Percentiles rank a stretch among this genome's conserved stretches.
Conservation (phyloP, 2,888 invertebrate species). For the Polymixis lichenea region DNA sequence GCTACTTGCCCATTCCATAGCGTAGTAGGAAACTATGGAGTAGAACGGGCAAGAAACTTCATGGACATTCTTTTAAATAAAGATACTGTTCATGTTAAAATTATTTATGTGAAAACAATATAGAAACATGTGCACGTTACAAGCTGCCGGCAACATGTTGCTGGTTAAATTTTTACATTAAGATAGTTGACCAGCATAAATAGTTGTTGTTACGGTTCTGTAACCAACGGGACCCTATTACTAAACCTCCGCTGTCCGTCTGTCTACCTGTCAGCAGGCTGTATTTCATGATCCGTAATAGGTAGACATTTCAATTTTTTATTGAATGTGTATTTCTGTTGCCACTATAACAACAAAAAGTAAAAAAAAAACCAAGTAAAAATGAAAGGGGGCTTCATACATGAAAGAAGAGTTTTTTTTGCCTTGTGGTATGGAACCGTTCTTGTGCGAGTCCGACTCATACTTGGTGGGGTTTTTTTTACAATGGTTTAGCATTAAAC, state of each 20-base stretch:
- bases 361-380: too few species aligned
- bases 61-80: not conserved
- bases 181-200: not conserved
- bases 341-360: too few species aligned
- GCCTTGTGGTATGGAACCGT: too few species aligned
- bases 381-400: too few species aligned
- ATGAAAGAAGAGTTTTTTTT: too few species aligned
- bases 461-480: not conserved
- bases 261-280: too few species aligned
- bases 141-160: not conserved
- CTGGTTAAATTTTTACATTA: not conserved
- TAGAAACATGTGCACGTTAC: not conserved
- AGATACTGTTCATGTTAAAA: not conserved
- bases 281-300: too few species aligned
- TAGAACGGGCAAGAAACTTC: not conserved
- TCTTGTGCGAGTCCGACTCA: too few species aligned
- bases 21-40: not conserved
- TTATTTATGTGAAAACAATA: not conserved
- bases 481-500: not conserved
- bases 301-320: too few species aligned
- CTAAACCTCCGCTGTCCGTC: too few species aligned
- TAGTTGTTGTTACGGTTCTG: not conserved
- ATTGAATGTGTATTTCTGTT: too few species aligned
- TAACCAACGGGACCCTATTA: too few species aligned
- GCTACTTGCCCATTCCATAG: not conserved